These are phyloP conservation scores for Cheiracanthium punctorium DNA, from an alignment of 2,888 invertebrate species.

Conservation along the genomic window DNA sequence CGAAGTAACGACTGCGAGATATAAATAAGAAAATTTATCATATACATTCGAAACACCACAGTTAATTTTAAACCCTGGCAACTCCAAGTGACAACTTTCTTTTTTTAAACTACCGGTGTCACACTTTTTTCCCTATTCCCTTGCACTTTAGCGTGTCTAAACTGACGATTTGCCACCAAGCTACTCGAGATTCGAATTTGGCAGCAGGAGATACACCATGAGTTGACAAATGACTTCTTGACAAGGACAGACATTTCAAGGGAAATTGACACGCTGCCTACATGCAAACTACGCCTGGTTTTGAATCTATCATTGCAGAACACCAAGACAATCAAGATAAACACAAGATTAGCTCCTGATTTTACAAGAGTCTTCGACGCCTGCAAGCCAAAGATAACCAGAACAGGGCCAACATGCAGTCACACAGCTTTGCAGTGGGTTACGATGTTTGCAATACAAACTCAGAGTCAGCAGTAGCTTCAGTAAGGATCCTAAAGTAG, in stretches of 20 bases:
- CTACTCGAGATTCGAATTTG: conserved; percentile 44
- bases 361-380: neutral
- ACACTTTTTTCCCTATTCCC: conserved; percentile 32
- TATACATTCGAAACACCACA: neutral
- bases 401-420: no score
- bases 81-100: neutral
- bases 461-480: no score
- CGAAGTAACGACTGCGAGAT: neutral
- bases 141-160: conserved; percentile 45
- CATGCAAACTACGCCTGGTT: neutral
- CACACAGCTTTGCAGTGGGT: no score
- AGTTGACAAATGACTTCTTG: conserved; percentile 57
- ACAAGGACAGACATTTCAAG: conserved; percentile 55
- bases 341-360: neutral
- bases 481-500: no score
- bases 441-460: no score
- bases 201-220: conserved; percentile 31
- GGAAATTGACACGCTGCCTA: neutral
- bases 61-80: conserved; percentile 1
- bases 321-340: neutral
- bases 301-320: neutral
- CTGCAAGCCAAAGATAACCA: no score
- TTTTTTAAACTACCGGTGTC: neutral
- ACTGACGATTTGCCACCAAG: conserved; percentile 61
- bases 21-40: neutral